Percentiles rank a stretch among this genome's conserved stretches.
phyloP scores from a whole-genome alignment of 2,888 invertebrate genomes.

The Hyles lineata region DNA sequence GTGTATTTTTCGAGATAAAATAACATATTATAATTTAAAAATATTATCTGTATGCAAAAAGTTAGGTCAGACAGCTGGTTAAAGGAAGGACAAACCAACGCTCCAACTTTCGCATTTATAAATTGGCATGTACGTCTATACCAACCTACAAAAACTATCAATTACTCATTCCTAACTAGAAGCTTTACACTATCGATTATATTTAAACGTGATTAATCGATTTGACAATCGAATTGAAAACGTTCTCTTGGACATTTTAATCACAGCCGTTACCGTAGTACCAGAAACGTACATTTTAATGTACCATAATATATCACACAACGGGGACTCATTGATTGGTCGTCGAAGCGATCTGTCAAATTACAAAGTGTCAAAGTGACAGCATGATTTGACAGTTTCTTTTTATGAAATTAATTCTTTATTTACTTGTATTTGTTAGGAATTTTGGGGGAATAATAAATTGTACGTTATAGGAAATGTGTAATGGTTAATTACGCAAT shows the following conservation, averaged over 20 bases:
- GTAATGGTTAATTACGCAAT: neutral
- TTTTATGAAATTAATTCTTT: conserved; percentile 38
- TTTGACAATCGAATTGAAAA: conserved; percentile 2
- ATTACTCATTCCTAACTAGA: neutral
- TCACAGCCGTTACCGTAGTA: conserved; percentile 1
- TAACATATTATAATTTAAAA: too few relatives aligned
- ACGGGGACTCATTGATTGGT: conserved; percentile 24
- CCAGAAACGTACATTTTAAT: neutral
- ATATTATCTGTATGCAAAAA: too few relatives aligned
- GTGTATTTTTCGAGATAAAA: too few relatives aligned
- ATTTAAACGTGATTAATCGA: conserved; percentile 23
- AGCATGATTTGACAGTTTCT: conserved; percentile 23
- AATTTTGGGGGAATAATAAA: conserved; percentile 3
- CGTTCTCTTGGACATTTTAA: conserved; percentile 13
- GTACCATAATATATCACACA: conserved; percentile 11
- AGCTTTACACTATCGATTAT: neutral
- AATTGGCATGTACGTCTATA: too few relatives aligned
- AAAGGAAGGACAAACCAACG: too few relatives aligned
- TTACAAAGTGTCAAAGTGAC: conserved; percentile 25
- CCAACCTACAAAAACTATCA: neutral
- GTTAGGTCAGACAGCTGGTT: too few relatives aligned
- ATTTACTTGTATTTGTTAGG: conserved; percentile 32
- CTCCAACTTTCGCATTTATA: too few relatives aligned
- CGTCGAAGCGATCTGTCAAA: conserved; percentile 21
- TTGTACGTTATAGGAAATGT: neutral